Base-by-base conservation (phyloP, 2,888 invertebrate species). In the Pollenia angustigena region DNA sequence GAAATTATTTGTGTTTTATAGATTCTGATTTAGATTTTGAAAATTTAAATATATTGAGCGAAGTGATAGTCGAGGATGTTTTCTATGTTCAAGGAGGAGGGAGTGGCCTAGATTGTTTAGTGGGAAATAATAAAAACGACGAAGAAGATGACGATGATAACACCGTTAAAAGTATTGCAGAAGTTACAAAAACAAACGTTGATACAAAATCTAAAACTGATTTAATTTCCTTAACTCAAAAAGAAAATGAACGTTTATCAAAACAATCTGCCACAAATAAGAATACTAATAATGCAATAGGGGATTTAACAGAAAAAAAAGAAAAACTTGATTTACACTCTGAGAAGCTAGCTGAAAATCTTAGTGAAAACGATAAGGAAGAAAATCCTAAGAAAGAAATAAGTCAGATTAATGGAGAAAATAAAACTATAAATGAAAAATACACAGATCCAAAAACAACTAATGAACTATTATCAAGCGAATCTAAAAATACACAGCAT, bases 61-160 rank as follows among this genome's bases (percentile, higher is more conserved):
- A 97, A 90, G 95, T 94, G 88, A 96, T 97, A 78, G 95, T 95
- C 90, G 97, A 97, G 93, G 95, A 95, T 0, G 94, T 96, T 0
- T 94, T 96, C 94, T 95, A 94, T 92, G 94, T 97, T 90, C 9
- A 71, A n/a, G 89, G 90, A 4, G 95, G 95, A 90, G 97, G 97
- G 56, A 94, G 93, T 89, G 97, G 97, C 6, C 93, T 92, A 23
- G 96, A 96, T 44, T 97, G 96, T 91, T 94, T 96, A 83, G 96
- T 96, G 6, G 97, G 97, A 1, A 97, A 97, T 93, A 89, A 90
- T 2, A 92, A 92, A 52, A 89, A 88, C 42, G 91, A 92, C 85
- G 32, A 32, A 6, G 32, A 32, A 32, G 75, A 80, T 10, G 58
- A 62, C 10, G 44, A 6, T 54, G 62, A 71, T 2, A 54, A 56